Percentiles rank a stretch among this genome's conserved stretches.
Conservation (phyloP, 2,113 vertebrate genomes). For the Amblyornis subalaris region DNA sequence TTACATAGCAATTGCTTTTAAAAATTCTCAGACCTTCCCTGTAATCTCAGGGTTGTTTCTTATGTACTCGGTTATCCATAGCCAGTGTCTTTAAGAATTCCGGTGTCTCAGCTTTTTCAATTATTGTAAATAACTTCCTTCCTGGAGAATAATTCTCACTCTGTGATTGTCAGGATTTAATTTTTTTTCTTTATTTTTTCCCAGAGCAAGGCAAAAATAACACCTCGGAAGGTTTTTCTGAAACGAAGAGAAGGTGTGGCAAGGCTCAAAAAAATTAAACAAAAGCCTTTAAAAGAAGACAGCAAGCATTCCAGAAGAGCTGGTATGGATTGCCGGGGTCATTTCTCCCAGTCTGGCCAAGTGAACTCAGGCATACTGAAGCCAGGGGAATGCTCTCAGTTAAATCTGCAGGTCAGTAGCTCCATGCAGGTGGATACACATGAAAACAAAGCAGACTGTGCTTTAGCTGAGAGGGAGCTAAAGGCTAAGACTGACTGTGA, state of each 20-base stretch:
- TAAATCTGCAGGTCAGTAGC: background rate
- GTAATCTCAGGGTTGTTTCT: background rate
- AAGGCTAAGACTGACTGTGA: background rate
- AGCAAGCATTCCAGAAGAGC: background rate
- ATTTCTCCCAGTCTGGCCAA: background rate
- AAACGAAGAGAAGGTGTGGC: slow-evolving; percentile 8
- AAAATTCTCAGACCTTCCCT: background rate
- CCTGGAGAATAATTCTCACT: background rate
- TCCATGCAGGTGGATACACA: background rate
- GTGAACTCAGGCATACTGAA: background rate
- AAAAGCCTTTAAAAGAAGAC: background rate
- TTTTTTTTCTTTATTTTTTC: background rate
- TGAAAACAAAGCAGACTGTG: background rate
- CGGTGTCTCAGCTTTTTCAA: background rate
- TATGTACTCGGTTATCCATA: background rate
- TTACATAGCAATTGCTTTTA: rapidly evolving
- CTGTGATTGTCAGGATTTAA: background rate
- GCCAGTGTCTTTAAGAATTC: background rate
- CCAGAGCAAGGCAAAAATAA: background rate
- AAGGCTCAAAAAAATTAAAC: slow-evolving; percentile 43
- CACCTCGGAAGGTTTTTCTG: slow-evolving; percentile 32
- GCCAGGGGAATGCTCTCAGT: background rate
- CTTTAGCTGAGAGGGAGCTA: background rate
- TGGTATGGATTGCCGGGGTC: background rate
- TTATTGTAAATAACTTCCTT: background rate